Evolutionary conservation across 23 tunicate genomes (phyloP).

Genomic region (Oikopleura dioica): DNA sequence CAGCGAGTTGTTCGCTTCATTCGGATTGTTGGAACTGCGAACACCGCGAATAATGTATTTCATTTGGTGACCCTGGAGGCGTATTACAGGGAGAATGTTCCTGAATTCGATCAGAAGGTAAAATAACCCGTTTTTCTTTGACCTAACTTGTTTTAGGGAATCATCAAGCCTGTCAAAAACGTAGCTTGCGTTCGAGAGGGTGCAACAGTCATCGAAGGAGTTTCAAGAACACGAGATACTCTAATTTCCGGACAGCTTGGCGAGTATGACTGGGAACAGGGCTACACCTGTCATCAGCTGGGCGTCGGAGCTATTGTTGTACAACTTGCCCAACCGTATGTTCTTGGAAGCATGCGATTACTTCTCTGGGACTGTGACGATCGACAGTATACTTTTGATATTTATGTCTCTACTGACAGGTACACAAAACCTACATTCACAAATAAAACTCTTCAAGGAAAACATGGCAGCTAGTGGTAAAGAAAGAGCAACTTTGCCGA

Average conservation of each 20-base stretch:
- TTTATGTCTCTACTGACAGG: constrained; percentile 33
- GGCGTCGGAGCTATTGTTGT: constrained; percentile 48
- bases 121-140: no score
- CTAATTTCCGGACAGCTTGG: constrained; percentile 45
- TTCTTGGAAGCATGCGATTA: constrained; percentile 34
- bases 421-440: constrained; percentile 37
- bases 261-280: constrained; percentile 84
- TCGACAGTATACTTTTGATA: constrained; percentile 41
- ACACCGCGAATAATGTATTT: constrained; percentile 55
- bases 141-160: no score
- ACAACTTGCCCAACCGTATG: constrained; percentile 65
- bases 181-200: constrained; percentile 38
- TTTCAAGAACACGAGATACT: constrained; percentile 57
- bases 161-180: constrained; percentile 12
- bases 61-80: constrained; percentile 73
- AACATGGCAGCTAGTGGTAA: neutral
- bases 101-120: neutral
- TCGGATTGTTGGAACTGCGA: constrained; percentile 72
- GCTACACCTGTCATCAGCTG: constrained; percentile 88
- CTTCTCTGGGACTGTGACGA: constrained; percentile 81
- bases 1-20: constrained; percentile 73
- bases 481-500: neutral
- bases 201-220: constrained; percentile 93
- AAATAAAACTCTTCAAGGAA: constrained; percentile 19
- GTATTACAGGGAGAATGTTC: neutral